These are phyloP conservation scores for Sebastes steindachneri DNA, from an alignment of 2,797 vertebrate genomes.

Conservation along the genomic window DNA sequence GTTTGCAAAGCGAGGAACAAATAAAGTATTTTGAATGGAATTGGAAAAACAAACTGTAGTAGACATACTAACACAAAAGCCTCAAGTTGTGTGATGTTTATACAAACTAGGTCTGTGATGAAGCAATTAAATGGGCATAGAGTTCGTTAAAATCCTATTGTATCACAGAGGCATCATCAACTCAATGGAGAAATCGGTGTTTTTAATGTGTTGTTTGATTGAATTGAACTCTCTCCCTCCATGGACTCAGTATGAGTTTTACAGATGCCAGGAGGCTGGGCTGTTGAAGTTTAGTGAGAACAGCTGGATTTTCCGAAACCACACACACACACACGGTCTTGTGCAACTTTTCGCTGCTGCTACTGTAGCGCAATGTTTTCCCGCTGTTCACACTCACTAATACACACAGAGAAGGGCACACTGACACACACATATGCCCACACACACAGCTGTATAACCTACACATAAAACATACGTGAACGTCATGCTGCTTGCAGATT, in stretches of 20 bases:
- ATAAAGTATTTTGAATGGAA: not conserved
- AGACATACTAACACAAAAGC: not conserved
- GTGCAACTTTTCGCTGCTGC: slow-evolving; percentile 10
- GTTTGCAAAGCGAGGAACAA: not conserved
- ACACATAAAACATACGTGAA: not conserved
- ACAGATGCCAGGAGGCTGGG: slow-evolving; percentile 25
- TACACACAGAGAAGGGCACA: not conserved
- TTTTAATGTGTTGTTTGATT: slow-evolving; percentile 24
- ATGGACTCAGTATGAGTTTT: slow-evolving; percentile 26
- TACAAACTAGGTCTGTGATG: not conserved
- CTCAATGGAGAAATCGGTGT: not conserved
- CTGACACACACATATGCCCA: slow-evolving; percentile 6
- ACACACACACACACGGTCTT: not conserved
- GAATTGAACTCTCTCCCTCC: slow-evolving; percentile 20
- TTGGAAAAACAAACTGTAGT: not conserved
- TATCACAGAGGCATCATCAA: not conserved
- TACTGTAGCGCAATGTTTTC: slow-evolving; percentile 8
- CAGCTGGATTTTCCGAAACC: slow-evolving; percentile 27
- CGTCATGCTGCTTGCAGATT: slow-evolving; percentile 3
- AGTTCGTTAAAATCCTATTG: not conserved
- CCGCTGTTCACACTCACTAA: slow-evolving; percentile 11
- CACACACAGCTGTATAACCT: not conserved
- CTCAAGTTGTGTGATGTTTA: not conserved
- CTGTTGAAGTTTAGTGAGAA: slow-evolving; percentile 29
- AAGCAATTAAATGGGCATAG: not conserved